A percentile compares a stretch with the other conserved stretches of the same genome.
These are phyloP conservation scores for Drosophila willistoni DNA, from an alignment of 1,140 invertebrate genomes.

Conservation along the genomic window DNA sequence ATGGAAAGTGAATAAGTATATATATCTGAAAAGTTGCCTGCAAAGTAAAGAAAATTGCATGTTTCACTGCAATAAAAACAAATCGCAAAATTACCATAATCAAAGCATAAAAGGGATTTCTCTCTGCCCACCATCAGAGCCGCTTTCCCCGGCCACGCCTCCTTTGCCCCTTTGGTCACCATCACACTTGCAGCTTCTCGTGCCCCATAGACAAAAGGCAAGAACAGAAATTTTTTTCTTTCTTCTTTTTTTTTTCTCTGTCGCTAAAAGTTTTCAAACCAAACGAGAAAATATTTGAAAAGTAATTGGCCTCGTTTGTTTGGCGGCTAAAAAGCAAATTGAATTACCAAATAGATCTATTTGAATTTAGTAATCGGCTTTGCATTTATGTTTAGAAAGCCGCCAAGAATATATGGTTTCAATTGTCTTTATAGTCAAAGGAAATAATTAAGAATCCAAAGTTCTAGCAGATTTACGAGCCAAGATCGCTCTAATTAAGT, in stretches of 20 bases:
- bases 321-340: conserved; percentile 50
- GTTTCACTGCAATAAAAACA: conserved; percentile 72
- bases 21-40: conserved; percentile 34
- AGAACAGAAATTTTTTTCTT: conserved; percentile 27
- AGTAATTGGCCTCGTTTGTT: conserved; percentile 72
- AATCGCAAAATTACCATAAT: conserved; percentile 75
- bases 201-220: conserved; percentile 16
- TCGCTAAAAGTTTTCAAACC: conserved; percentile 49
- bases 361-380: conserved; percentile 57
- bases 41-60: conserved; percentile 60
- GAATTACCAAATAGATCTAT: conserved; percentile 65
- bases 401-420: not conserved
- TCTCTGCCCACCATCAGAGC: conserved; percentile 7
- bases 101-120: conserved; percentile 70
- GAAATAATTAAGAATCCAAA: not conserved
- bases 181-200: conserved; percentile 18
- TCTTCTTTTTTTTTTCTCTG: too few relatives aligned
- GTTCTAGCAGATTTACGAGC: too few relatives aligned
- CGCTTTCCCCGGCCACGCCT: too few relatives aligned
- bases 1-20: conserved; percentile 18
- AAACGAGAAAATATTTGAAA: conserved; percentile 58
- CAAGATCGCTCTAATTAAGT: too few relatives aligned
- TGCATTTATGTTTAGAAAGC: not conserved
- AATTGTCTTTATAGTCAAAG: not conserved
- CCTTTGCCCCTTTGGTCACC: conserved; percentile 17